These are phyloP conservation scores for Agelaius tricolor DNA, from an alignment of 2,113 vertebrate species.

Conservation along the genomic window DNA sequence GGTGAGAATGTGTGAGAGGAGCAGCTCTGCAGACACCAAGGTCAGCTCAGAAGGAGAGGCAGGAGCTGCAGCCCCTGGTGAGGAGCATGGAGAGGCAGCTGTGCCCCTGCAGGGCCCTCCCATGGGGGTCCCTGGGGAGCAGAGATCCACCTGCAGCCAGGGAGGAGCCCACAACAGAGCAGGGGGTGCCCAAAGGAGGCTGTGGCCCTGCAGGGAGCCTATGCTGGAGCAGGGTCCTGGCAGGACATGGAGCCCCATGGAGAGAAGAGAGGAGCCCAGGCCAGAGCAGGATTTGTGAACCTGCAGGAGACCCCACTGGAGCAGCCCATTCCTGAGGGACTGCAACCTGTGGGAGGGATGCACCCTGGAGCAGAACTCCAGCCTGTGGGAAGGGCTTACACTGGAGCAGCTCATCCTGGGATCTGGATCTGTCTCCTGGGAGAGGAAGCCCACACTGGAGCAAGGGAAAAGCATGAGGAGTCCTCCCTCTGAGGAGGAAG, in stretches of 20 bases:
- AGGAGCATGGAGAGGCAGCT: not conserved
- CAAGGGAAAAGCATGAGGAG: not conserved
- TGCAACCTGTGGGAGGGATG: fast-evolving
- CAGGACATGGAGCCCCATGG: not conserved
- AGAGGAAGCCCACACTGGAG: not conserved
- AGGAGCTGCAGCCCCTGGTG: not conserved
- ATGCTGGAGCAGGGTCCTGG: not conserved
- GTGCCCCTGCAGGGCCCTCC: not conserved
- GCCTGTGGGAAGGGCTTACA: fast-evolving
- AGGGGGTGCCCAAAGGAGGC: not conserved
- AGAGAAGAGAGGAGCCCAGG: not conserved
- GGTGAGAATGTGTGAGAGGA: not conserved
- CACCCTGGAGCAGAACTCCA: not conserved
- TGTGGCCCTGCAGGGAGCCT: not conserved
- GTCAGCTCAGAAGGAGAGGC: not conserved
- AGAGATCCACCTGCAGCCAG: not conserved
- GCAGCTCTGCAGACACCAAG: not conserved
- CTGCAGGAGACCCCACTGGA: not conserved
- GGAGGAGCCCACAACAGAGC: not conserved
- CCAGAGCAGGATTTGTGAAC: not conserved
- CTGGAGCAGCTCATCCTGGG: not conserved
- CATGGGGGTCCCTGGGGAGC: not conserved
- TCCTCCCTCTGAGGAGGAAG: not conserved
- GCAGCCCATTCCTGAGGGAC: not conserved
- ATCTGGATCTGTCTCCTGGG: not conserved